phyloP scores from a whole-genome alignment of 2,113 vertebrate genomes.

The Rafetus swinhoei region DNA sequence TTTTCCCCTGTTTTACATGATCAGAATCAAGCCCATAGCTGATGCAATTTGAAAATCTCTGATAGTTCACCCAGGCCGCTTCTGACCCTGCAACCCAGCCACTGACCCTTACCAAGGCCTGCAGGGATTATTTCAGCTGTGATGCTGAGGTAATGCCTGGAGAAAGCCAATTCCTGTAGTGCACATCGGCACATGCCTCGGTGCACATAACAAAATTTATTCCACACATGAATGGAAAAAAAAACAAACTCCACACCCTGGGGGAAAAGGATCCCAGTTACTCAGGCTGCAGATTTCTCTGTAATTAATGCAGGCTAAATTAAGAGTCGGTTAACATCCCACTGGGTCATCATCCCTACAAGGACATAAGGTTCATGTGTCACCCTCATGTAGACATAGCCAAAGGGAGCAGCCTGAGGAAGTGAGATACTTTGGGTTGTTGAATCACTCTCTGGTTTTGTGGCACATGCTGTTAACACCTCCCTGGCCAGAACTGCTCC shows the following conservation, averaged over 20 bases:
- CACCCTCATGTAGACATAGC: neutral
- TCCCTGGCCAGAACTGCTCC: neutral
- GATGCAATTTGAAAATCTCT: neutral
- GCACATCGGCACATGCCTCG: too few relatives aligned
- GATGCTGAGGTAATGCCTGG: neutral
- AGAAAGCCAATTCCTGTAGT: too few relatives aligned
- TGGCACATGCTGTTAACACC: neutral
- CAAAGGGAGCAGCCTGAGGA: fast-evolving
- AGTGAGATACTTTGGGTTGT: neutral
- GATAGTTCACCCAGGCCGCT: neutral
- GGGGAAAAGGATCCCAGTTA: neutral
- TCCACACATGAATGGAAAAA: too few relatives aligned
- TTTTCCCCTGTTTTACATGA: neutral
- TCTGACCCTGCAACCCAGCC: neutral
- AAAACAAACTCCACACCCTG: neutral
- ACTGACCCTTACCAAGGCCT: neutral
- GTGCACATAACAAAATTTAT: too few relatives aligned
- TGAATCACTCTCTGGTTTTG: slow-evolving; percentile 27
- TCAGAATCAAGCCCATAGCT: neutral
- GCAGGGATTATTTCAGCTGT: neutral
- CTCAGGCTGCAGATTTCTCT: neutral
- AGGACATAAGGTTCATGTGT: fast-evolving
- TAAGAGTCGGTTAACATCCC: neutral
- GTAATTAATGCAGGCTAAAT: neutral
- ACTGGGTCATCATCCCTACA: neutral